Base-by-base conservation (phyloP, 2,888 invertebrate genomes). In the Epinotia nisella region DNA sequence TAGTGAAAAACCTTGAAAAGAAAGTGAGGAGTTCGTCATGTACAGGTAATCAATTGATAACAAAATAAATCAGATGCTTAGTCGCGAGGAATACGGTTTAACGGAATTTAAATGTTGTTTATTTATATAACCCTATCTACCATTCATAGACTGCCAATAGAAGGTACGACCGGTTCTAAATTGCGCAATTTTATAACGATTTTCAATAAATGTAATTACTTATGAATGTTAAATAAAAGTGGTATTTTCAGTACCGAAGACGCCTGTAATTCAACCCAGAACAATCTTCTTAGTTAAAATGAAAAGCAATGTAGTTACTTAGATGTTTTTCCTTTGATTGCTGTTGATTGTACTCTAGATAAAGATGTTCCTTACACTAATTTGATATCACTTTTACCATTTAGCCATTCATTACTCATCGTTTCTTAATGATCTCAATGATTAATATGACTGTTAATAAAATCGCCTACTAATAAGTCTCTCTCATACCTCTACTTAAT, bases 11-110 rank as follows among this genome's bases (percentile, higher is more conserved):
- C 55, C 71, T 69, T 67, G 45, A 65, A 56, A 75, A 59, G 56
- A 58, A 2, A 62, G 62, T 29, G 62, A 24, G 61, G 58, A 29
- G 55, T 66, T 70, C 72, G 77, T 71, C 64, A 80, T 80, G 79
- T 77, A 76, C 77, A 80, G 81, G 80, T 79, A 79, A 39, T 56
- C 13, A 29, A 4, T 29, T 39, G 17, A 19, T 21, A 10, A 58
- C 21, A n/a, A 19, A 29, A 10, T n/a, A n/a, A 21, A 61, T 5
- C n/a, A 58, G 7, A n/a, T n/a, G 45, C 1, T 49, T 49, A 49
- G 5, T n/a, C 49, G n/a, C 7, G n/a, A 49, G 15, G 49, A 56
- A 53, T 7, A 53, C n/a, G 53, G 10, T 35, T 64, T 4, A 11
- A 15, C 10, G 3, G 11, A 5, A n/a, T 49, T 17, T n/a, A 51